Percentiles rank a stretch among this genome's conserved stretches.
phyloP scores from a whole-genome alignment of 2,888 invertebrate species.

The Hydraecia micacea region DNA sequence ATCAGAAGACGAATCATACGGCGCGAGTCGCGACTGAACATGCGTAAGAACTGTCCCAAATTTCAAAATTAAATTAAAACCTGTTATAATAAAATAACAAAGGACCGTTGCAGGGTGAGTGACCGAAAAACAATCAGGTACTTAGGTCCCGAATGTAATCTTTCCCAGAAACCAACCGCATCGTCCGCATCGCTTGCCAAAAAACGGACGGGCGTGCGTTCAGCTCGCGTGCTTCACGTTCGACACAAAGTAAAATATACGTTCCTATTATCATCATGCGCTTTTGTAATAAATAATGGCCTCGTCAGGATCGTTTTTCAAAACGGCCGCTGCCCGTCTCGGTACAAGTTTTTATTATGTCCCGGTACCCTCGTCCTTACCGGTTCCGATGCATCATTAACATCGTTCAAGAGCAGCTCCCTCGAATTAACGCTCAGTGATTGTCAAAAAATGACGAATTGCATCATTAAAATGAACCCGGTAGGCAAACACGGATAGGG shows the following conservation, averaged over 20 bases:
- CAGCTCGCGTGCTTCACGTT: slow-evolving; percentile 75
- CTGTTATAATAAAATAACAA: slow-evolving; percentile 80
- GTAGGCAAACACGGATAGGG: slow-evolving; percentile 32
- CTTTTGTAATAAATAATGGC: slow-evolving; percentile 84
- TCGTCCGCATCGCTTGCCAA: slow-evolving; percentile 85
- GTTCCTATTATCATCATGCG: slow-evolving; percentile 81
- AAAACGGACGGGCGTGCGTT: slow-evolving; percentile 76
- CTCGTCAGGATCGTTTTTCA: slow-evolving; percentile 80
- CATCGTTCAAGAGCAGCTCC: slow-evolving; percentile 74
- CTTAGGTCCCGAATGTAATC: slow-evolving; percentile 87
- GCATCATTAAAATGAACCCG: slow-evolving; percentile 70
- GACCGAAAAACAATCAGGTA: slow-evolving; percentile 89
- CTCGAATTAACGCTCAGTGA: slow-evolving; percentile 76
- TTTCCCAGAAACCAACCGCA: slow-evolving; percentile 85
- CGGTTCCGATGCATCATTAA: slow-evolving; percentile 84
- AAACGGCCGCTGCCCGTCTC: slow-evolving; percentile 73
- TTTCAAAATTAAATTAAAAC: slow-evolving; percentile 76
- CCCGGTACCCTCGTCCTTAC: slow-evolving; percentile 72
- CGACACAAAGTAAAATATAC: slow-evolving; percentile 79
- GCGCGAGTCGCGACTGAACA: slow-evolving; percentile 29
- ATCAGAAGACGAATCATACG: slow-evolving; percentile 50
- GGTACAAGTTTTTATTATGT: slow-evolving; percentile 80
- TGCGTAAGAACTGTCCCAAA: slow-evolving; percentile 72
- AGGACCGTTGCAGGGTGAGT: slow-evolving; percentile 78
- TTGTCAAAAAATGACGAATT: slow-evolving; percentile 79